Base-by-base conservation (phyloP, 1,140 invertebrate genomes). In the Drosophila azteca region DNA sequence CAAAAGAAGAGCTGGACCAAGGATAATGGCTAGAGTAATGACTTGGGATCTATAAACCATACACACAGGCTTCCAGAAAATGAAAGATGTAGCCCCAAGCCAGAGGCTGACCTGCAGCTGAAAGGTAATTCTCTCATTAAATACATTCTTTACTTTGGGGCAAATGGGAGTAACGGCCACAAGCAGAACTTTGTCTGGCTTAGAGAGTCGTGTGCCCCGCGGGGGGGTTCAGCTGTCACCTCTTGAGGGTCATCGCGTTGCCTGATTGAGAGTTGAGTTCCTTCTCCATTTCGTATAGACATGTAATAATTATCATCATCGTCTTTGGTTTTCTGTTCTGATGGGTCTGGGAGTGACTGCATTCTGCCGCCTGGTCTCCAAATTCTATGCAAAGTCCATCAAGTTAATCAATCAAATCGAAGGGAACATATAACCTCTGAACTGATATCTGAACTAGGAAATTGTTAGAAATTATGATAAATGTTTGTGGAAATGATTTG, bases 361-460 rank as follows among this genome's bases (percentile, higher is more conserved):
- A 73, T 67, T 73, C 26, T 4, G 53, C 48, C 24, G 24, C 24
- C 29, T 8, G 29, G 7, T 0, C 43, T 73, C 55, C 51, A 73
- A 35, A 15, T 64, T 61, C 68, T 70, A 74, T 13, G 35, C 35
- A 39, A 41, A 70, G 58, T 70, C 82, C 65, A 85, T 85, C 24
- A 26, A 26, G 24, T 26, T 87, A 87, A 87, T 85, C 82, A 87
- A 85, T 85, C 82, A 85, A 87, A 60, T 63, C 49, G 41, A 69
- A 69, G 58, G 62, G 76, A 54, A 58, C 68, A 71, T 78, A 52
- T 64, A 46, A 9, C 2, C 8, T 0, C 31, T 9, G n/a, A n/a
- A n/a, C 31, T 31, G 31, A 31, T 31, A 3, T 31, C 31, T 3
- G 31, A 31, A 9, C 9, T 31, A 31, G 8, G 7, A 31, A 9